Evolutionary conservation across 2,113 vertebrate genomes (phyloP).

Genomic region (Carlito syrichta): DNA sequence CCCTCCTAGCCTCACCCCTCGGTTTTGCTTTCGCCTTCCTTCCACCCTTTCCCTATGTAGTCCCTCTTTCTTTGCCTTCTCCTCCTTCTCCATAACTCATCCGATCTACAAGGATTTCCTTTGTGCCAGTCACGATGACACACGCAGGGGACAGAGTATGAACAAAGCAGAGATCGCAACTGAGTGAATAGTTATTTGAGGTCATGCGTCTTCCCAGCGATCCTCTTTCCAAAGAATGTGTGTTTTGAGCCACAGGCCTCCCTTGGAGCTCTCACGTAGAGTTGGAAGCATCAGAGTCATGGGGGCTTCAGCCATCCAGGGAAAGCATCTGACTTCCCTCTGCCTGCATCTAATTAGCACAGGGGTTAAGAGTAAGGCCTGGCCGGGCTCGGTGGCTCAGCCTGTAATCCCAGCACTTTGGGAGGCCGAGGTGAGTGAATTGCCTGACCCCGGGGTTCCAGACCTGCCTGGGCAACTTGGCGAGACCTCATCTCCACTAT

Average conservation of each 20-base stretch:
- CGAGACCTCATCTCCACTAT: too few relatives aligned
- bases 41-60: not conserved
- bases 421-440: too few relatives aligned
- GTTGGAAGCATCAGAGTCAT: not conserved
- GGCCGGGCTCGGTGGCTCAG: too few relatives aligned
- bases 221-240: not conserved
- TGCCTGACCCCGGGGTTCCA: too few relatives aligned
- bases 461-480: too few relatives aligned
- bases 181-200: not conserved
- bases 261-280: not conserved
- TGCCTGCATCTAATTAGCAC: not conserved
- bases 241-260: not conserved
- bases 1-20: not conserved
- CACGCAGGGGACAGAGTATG: not conserved
- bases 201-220: not conserved
- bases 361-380: not conserved
- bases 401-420: too few relatives aligned
- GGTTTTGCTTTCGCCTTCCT: not conserved
- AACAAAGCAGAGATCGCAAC: not conserved
- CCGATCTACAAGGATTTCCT: not conserved
- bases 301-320: not conserved
- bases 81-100: not conserved
- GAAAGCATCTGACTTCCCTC: not conserved
- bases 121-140: not conserved
- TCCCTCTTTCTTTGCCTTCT: not conserved